These are phyloP conservation scores for Oryzias melastigma DNA, from an alignment of 2,113 vertebrate species.

Conservation along the genomic window DNA sequence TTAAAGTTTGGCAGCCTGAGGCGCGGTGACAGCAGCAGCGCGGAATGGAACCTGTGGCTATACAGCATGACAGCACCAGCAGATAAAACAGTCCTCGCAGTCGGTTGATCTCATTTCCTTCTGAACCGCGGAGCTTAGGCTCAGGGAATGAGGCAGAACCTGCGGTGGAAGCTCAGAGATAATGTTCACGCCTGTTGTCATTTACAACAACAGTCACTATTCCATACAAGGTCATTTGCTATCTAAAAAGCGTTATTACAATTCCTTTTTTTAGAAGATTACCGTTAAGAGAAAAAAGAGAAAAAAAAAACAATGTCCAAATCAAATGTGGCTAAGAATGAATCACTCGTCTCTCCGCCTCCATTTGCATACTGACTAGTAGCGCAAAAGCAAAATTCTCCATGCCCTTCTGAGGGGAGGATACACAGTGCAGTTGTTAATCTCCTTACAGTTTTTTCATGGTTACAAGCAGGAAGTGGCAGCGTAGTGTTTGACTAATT, in stretches of 20 bases:
- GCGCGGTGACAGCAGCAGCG: constrained; percentile 25
- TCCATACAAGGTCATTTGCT: constrained; percentile 5
- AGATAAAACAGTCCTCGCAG: constrained; percentile 54
- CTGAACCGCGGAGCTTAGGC: constrained; percentile 31
- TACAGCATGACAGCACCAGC: constrained; percentile 39
- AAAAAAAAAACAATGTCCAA: constrained; percentile 9
- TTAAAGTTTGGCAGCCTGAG: constrained; percentile 45
- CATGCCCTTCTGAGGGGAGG: constrained; percentile 11
- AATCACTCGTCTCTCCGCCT: constrained; percentile 17
- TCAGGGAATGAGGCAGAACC: constrained; percentile 21
- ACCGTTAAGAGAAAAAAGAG: constrained; percentile 6
- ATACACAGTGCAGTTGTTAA: constrained; percentile 2
- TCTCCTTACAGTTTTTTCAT: constrained; percentile 6
- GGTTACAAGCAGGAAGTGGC: not conserved
- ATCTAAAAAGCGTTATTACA: constrained; percentile 2
- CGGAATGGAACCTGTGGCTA: constrained; percentile 42
- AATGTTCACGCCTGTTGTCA: constrained; percentile 16
- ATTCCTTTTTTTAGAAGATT: constrained; percentile 17
- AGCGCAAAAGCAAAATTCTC: constrained; percentile 30
- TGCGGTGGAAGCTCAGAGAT: constrained; percentile 27
- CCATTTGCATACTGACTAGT: constrained; percentile 37
- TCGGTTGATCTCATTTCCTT: constrained; percentile 51
- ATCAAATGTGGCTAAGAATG: constrained; percentile 29
- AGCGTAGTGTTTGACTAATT: not conserved
- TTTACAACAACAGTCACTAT: constrained; percentile 6